Conservation (phyloP, 2,888 invertebrate species). For the Lycia hirtaria region DNA sequence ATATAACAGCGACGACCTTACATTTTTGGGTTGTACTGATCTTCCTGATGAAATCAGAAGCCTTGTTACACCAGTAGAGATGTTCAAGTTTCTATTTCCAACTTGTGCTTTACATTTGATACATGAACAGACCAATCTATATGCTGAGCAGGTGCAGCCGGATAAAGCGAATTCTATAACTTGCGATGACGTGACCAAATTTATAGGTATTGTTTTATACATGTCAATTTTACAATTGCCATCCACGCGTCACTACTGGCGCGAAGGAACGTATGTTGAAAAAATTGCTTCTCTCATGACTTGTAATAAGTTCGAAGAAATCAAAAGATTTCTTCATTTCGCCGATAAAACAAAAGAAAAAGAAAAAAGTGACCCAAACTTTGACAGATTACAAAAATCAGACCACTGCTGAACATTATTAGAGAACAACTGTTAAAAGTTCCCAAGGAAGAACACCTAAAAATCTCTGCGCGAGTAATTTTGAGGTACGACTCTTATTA, state of each 20-base stretch:
- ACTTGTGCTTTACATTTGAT: not conserved
- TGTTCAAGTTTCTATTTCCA: not conserved
- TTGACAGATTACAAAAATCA: slow-evolving; percentile 42
- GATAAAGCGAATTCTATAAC: not conserved
- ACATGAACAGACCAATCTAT: not conserved
- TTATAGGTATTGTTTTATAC: slow-evolving; percentile 27
- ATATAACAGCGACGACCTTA: too few species aligned
- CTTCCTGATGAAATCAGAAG: not conserved
- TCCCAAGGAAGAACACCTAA: slow-evolving; percentile 54
- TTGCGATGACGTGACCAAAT: slow-evolving; percentile 9
- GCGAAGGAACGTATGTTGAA: slow-evolving; percentile 35
- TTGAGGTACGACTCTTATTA: too few species aligned
- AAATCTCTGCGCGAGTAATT: too few species aligned
- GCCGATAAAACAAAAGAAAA: slow-evolving; percentile 32
- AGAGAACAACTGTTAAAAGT: slow-evolving; percentile 35
- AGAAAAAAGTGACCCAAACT: slow-evolving; percentile 27
- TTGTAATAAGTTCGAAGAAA: slow-evolving; percentile 41
- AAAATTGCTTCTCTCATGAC: slow-evolving; percentile 31
- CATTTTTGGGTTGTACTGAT: not conserved
- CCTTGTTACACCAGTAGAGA: not conserved
- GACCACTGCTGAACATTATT: slow-evolving; percentile 39
- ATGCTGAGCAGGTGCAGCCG: not conserved
- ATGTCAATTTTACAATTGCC: slow-evolving; percentile 44
- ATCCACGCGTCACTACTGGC: slow-evolving; percentile 42
- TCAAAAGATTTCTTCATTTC: slow-evolving; percentile 39